Percentiles rank a stretch among this genome's conserved stretches.
Conservation (phyloP, 2,113 vertebrate genomes). For the Falcunculus frontatus region DNA sequence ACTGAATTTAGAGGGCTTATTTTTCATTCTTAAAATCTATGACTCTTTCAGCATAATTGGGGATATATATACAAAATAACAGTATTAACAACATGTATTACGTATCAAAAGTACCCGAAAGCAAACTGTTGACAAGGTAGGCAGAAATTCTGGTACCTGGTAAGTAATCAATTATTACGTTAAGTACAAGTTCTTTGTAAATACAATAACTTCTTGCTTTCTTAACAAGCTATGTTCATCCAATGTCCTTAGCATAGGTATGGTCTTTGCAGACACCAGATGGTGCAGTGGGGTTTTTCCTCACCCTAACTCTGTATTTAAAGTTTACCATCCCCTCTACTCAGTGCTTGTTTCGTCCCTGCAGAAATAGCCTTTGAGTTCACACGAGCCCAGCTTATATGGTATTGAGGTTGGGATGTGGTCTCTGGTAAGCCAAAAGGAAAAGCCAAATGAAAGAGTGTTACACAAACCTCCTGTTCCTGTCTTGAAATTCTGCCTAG, state of each 20-base stretch:
- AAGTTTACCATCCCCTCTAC: background rate
- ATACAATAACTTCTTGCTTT: background rate
- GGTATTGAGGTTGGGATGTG: background rate
- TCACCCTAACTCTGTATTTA: background rate
- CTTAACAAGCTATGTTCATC: background rate
- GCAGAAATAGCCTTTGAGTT: background rate
- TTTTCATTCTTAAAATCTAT: background rate
- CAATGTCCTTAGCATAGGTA: background rate
- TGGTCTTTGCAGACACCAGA: background rate
- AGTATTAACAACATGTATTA: background rate
- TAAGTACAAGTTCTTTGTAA: background rate
- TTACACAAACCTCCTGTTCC: background rate
- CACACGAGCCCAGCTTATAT: background rate
- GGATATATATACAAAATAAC: background rate
- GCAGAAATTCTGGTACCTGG: background rate
- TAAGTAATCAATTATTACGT: background rate
- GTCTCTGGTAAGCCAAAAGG: background rate
- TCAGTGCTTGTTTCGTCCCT: background rate
- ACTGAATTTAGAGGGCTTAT: background rate
- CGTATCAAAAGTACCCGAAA: background rate
- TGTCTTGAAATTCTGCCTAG: background rate
- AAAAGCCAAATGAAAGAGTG: background rate
- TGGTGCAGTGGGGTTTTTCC: background rate
- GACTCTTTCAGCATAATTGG: background rate
- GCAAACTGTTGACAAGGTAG: background rate